Evolutionary conservation across 2,888 invertebrate genomes (phyloP).

Genomic region (Dromius quadrimaculatus): DNA sequence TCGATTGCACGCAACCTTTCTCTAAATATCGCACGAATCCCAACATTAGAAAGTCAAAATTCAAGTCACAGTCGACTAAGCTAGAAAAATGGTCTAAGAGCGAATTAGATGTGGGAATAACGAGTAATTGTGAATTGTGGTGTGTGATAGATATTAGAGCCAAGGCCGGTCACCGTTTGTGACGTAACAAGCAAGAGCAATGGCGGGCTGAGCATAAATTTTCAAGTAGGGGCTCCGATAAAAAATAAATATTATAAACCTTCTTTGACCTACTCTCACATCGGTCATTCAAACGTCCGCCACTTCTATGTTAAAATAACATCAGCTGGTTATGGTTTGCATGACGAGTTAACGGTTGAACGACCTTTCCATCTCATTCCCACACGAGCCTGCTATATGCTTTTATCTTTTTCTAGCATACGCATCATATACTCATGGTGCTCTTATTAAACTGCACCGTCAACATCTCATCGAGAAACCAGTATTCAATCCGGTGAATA

Average conservation of each 20-base stretch:
- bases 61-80: too few species aligned
- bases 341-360: constrained; percentile 32
- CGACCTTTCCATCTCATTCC: constrained; percentile 25
- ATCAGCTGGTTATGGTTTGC: constrained; percentile 37
- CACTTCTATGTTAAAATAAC: background rate
- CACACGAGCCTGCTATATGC: background rate
- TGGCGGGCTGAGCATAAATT: too few species aligned
- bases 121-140: constrained; percentile 3
- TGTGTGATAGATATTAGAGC: constrained; percentile 19
- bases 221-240: too few species aligned
- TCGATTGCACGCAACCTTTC: too few species aligned
- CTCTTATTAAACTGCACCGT: constrained; percentile 23
- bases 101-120: background rate
- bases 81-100: too few species aligned
- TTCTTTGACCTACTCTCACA: constrained; percentile 11
- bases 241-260: too few species aligned
- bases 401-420: background rate
- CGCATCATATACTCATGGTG: constrained; percentile 1
- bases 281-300: constrained; percentile 3
- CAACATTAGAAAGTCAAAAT: too few species aligned
- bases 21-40: too few species aligned
- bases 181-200: background rate
- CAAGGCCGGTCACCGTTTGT: constrained; percentile 8
- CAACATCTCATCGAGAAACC: background rate
- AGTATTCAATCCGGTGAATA: too few species aligned